Percentiles rank a stretch among this genome's conserved stretches.
phyloP scores from a whole-genome alignment of 2,888 invertebrate genomes.

The Tiphia femorata region DNA sequence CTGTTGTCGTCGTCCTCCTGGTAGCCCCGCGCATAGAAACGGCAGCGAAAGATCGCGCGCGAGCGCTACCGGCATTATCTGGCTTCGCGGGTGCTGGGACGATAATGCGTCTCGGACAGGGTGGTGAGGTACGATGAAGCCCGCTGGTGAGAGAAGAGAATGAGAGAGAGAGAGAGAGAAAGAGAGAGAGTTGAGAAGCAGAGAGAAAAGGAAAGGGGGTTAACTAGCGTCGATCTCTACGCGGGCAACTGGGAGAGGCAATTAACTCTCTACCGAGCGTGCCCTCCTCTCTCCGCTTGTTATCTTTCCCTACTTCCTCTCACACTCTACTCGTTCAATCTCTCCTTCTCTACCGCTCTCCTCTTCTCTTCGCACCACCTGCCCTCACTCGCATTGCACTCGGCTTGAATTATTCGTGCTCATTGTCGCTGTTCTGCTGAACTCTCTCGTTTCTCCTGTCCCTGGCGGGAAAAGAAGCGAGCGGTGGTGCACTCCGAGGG shows the following conservation, averaged over 20 bases:
- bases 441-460: constrained; percentile 22
- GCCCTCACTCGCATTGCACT: neutral
- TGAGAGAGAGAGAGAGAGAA: constrained; percentile 4
- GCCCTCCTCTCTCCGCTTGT: constrained; percentile 5
- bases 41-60: neutral
- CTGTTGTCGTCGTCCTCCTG: too few species aligned
- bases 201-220: constrained; percentile 18
- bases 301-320: constrained; percentile 7
- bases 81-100: neutral
- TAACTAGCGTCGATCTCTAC: constrained; percentile 43
- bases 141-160: too few species aligned
- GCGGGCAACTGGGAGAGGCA: constrained; percentile 38
- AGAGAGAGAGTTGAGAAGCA: neutral
- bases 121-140: neutral
- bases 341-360: neutral
- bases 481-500: too few species aligned
- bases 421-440: constrained; percentile 43
- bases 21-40: too few species aligned
- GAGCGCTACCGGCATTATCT: neutral
- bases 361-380: neutral
- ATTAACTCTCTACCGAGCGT: constrained; percentile 35
- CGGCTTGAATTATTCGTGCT: constrained; percentile 43
- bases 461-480: constrained; percentile 5
- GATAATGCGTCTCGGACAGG: neutral
- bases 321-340: neutral